phyloP scores from a whole-genome alignment of 2,797 vertebrate genomes.

The Neomorphus geoffroyi region DNA sequence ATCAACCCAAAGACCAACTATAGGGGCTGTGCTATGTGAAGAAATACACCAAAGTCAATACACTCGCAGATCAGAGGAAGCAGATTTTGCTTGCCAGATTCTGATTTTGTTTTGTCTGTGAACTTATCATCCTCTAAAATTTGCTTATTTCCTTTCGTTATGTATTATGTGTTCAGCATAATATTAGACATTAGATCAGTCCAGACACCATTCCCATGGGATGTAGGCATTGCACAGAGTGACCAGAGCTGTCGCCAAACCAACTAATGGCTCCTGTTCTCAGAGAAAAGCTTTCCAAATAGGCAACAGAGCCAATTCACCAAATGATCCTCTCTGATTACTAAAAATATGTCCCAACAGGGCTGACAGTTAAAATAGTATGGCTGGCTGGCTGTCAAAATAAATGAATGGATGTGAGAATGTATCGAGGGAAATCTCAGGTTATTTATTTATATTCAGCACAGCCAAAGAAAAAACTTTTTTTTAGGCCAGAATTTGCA shows the following conservation, averaged over 20 bases:
- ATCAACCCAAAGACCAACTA: neutral
- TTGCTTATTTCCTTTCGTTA: neutral
- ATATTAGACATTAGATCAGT: neutral
- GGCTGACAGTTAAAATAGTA: neutral
- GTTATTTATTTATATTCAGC: neutral
- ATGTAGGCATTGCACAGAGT: neutral
- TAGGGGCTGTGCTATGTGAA: neutral
- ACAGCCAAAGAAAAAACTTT: neutral
- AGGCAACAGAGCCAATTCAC: neutral
- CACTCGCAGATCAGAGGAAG: neutral
- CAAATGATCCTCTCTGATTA: neutral
- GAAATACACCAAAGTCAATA: neutral
- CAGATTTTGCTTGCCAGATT: neutral
- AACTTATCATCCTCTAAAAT: neutral
- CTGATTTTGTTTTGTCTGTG: neutral
- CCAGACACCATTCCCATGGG: neutral
- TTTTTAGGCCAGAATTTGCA: neutral
- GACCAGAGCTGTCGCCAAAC: neutral
- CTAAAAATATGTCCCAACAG: neutral
- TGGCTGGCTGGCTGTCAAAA: neutral
- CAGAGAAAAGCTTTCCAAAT: neutral
- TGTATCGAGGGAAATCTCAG: neutral
- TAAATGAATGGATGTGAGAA: neutral
- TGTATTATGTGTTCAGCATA: neutral
- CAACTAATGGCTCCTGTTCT: neutral